Base-by-base conservation (phyloP, 1,140 invertebrate genomes). In the Pseudoatta argentina region DNA sequence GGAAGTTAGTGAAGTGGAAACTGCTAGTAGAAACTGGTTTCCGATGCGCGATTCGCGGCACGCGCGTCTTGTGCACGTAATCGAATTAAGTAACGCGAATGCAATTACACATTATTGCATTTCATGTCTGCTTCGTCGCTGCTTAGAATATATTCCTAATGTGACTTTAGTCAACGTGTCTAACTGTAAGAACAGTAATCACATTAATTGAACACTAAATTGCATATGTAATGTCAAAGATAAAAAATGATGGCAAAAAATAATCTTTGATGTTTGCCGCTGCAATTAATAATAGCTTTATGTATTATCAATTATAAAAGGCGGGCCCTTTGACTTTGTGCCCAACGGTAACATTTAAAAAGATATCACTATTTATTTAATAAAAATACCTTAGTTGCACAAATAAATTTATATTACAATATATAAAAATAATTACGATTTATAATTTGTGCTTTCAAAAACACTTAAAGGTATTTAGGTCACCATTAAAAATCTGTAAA, bases 1-100 rank as follows among this genome's bases (percentile, higher is more conserved):
- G 79, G 79, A 83, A 83, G 75, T 83, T 83, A 83, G 79, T 75
- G 53, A 27, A 83, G 79, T 48, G 79, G 55, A 82, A 83, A 83
- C 55, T 61, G 39, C 53, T 24, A 21, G 53, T 82, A 18, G 39
- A 83, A 83, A 83, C 79, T 63, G 69, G 79, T 82, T 75, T 73
- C 39, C 79, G 79, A 83, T 83, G 55, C 69, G 69, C 79, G 55
- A 83, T 83, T 83, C 79, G 79, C 55, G 69, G 69, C 79, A 83
- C 79, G 79, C 55, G 79, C 55, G 69, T 83, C 69, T 83, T 75
- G 67, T 18, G 18, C 14, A 61, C 55, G 44, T 83, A 83, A 83
- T 83, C 55, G 57, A 83, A 83, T 83, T 83, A 83, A 83, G 79
- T 83, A 83, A 83, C 69, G 24, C 39, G 53, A 72, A 82, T 14